These are phyloP conservation scores for Caerostris darwini DNA, from an alignment of 1,140 invertebrate species.

Conservation along the genomic window DNA sequence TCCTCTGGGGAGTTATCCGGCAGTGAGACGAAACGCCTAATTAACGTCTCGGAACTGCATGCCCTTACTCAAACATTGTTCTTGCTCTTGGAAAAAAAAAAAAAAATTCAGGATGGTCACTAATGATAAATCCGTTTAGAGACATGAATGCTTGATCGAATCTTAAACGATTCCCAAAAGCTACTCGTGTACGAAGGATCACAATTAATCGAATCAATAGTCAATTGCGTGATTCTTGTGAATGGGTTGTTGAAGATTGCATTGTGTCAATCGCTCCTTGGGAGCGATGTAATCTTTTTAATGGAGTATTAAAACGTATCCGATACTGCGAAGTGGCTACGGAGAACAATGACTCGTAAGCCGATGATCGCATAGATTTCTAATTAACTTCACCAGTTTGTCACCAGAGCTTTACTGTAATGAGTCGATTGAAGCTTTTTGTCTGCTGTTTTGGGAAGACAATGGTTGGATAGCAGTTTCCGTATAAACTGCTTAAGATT, in stretches of 20 bases:
- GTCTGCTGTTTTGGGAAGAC: conserved; percentile 62
- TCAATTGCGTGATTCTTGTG: conserved; percentile 68
- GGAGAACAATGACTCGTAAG: conserved; percentile 68
- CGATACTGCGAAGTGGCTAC: conserved; percentile 63
- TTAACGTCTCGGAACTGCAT: conserved; percentile 54
- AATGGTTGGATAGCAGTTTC: conserved; percentile 61
- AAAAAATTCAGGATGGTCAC: conserved; percentile 66
- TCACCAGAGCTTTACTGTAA: conserved; percentile 70
- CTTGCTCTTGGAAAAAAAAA: conserved; percentile 33
- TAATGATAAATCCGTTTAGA: conserved; percentile 75
- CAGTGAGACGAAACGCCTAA: conserved; percentile 34
- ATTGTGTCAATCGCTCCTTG: conserved; percentile 73
- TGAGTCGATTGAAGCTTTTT: conserved; percentile 68
- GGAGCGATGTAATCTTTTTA: conserved; percentile 75
- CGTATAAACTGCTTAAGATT: conserved; percentile 70
- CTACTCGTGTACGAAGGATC: conserved; percentile 67
- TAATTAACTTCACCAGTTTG: conserved; percentile 75
- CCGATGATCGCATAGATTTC: conserved; percentile 73
- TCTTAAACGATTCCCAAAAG: conserved; percentile 68
- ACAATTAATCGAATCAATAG: conserved; percentile 75
- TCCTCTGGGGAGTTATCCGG: background rate
- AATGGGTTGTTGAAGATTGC: conserved; percentile 68
- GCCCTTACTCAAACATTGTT: conserved; percentile 59
- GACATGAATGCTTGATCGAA: conserved; percentile 75
- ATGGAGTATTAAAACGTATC: conserved; percentile 77